Conservation (phyloP, 2,888 invertebrate genomes). For the Dioctria rufipes region DNA sequence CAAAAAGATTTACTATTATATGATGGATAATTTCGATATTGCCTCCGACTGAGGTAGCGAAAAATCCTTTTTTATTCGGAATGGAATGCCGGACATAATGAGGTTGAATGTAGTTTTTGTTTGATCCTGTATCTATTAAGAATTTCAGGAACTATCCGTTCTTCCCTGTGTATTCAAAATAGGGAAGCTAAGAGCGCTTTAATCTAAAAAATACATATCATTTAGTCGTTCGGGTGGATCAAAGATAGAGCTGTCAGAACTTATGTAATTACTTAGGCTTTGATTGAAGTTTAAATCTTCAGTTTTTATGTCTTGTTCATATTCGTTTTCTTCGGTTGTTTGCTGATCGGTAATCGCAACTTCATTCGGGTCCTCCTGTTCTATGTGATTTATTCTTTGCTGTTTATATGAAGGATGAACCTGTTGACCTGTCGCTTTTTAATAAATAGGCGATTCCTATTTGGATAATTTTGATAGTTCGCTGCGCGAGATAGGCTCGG, state of each 20-base stretch:
- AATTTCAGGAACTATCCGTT: slow-evolving; percentile 43
- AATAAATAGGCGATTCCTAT: background rate
- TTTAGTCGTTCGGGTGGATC: too few relatives aligned
- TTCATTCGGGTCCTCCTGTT: too few relatives aligned
- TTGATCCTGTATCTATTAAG: slow-evolving; percentile 40
- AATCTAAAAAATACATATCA: too few relatives aligned
- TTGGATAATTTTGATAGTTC: background rate
- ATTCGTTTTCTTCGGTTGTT: background rate
- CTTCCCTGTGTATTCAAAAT: background rate
- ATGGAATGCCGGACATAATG: background rate
- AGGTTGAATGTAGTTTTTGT: background rate
- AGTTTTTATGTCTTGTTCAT: too few relatives aligned
- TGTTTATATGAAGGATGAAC: too few relatives aligned
- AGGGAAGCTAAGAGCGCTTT: too few relatives aligned
- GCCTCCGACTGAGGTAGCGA: background rate
- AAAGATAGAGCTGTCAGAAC: too few relatives aligned
- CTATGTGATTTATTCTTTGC: background rate
- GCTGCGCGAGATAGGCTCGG: background rate
- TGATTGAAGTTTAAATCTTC: too few relatives aligned
- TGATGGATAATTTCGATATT: too few relatives aligned
- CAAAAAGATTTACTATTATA: too few relatives aligned
- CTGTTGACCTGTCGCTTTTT: background rate
- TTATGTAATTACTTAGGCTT: too few relatives aligned
- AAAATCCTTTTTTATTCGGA: slow-evolving; percentile 44
- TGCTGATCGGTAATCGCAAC: background rate